Evolutionary conservation across 92 coral and sea anemone species (phyloP).

Genomic region (Porites cylindrica): DNA sequence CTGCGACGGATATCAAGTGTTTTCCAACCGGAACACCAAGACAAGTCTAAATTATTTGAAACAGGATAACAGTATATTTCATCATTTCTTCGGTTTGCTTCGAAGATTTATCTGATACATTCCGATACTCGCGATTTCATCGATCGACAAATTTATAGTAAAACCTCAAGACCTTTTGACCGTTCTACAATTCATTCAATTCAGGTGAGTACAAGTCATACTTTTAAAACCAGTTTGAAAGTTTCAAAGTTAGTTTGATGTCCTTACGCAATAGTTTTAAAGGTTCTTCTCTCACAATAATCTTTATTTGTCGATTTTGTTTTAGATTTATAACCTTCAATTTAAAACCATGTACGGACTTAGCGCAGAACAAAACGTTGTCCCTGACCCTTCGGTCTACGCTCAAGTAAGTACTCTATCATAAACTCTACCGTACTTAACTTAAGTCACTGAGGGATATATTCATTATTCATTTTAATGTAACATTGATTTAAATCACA

Average conservation of each 20-base stretch:
- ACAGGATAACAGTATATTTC: constrained; percentile 12
- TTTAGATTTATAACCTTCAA: constrained; percentile 1
- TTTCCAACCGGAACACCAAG: constrained; percentile 41
- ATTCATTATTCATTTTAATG: background rate
- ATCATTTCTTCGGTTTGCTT: constrained; percentile 3
- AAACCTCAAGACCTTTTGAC: background rate
- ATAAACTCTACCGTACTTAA: background rate
- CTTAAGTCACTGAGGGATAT: constrained; percentile 1
- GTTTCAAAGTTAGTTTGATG: constrained; percentile 1
- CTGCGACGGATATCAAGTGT: constrained; percentile 47
- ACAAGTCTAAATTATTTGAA: constrained; percentile 14
- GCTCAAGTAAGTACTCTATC: constrained; percentile 82
- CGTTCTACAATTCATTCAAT: background rate
- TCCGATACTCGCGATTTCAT: constrained; percentile 42
- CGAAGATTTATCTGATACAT: constrained; percentile 35
- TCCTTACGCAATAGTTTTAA: background rate
- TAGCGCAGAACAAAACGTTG: constrained; percentile 87
- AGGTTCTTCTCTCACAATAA: background rate
- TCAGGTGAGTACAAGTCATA: constrained; percentile 13
- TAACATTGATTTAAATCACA: background rate
- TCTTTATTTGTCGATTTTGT: constrained; percentile 12
- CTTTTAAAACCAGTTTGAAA: no score
- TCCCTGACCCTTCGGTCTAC: constrained; percentile 96
- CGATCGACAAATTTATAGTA: constrained; percentile 2
- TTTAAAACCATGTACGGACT: constrained; percentile 76